Evolutionary conservation across 2,888 invertebrate genomes (phyloP).

Genomic region (Crocallis elinguaria): DNA sequence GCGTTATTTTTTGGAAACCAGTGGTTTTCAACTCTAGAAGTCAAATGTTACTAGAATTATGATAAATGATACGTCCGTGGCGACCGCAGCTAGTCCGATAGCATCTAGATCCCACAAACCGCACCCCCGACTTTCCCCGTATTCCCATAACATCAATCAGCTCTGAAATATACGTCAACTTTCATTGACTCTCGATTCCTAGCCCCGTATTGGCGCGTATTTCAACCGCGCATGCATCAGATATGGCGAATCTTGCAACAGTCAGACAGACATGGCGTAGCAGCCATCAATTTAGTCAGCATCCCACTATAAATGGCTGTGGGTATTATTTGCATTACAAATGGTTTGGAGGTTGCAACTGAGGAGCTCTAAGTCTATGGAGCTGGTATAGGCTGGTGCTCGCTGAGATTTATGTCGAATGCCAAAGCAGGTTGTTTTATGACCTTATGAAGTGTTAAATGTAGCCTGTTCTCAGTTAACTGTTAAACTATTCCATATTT

Average conservation of each 20-base stretch:
- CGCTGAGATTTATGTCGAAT: slow-evolving; percentile 15
- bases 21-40: too few relatives aligned
- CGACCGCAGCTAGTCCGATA: slow-evolving; percentile 4
- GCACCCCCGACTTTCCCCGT: slow-evolving; percentile 26
- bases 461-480: not conserved
- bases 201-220: slow-evolving; percentile 43
- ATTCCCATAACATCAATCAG: slow-evolving; percentile 30
- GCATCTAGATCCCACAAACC: slow-evolving; percentile 13
- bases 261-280: slow-evolving; percentile 35
- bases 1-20: too few relatives aligned
- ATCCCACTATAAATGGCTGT: slow-evolving; percentile 37
- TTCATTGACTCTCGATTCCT: slow-evolving; percentile 46
- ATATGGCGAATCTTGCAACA: slow-evolving; percentile 49
- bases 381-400: slow-evolving; percentile 10
- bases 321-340: slow-evolving; percentile 37
- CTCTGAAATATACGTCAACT: slow-evolving; percentile 36
- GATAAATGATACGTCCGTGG: slow-evolving; percentile 1
- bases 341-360: slow-evolving; percentile 25
- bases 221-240: slow-evolving; percentile 63
- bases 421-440: not conserved
- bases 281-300: slow-evolving; percentile 44
- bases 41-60: slow-evolving; percentile 1
- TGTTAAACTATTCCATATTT: not conserved
- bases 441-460: not conserved
- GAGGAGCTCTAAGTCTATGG: slow-evolving; percentile 10